Conservation (phyloP, 2,888 invertebrate genomes). For the Willowsia nigromaculata region DNA sequence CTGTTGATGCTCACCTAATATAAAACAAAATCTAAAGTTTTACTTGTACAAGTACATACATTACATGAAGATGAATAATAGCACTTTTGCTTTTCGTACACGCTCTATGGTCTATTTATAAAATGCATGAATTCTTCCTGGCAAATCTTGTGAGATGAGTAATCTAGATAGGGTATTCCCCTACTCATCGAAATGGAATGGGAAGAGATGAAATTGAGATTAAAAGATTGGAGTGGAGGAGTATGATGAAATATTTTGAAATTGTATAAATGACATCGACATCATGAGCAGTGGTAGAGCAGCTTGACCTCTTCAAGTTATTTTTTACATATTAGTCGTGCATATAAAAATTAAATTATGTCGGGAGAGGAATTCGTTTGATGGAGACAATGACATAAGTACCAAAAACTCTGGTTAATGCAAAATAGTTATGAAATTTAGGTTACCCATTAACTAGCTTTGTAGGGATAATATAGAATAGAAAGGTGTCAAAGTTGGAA, state of each 20-base stretch:
- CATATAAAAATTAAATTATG: background rate
- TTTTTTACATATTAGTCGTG: background rate
- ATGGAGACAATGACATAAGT: background rate
- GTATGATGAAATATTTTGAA: constrained; percentile 5
- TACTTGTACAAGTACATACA: background rate
- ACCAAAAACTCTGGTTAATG: too few relatives aligned
- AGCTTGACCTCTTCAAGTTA: constrained; percentile 2
- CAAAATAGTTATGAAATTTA: background rate
- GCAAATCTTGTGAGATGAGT: background rate
- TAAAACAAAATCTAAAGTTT: background rate
- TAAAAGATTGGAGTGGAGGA: background rate
- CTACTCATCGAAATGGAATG: background rate
- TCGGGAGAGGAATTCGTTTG: background rate
- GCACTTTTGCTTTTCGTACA: too few relatives aligned
- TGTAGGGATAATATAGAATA: background rate
- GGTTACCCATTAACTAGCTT: background rate
- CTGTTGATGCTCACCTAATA: too few relatives aligned
- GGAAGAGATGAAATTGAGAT: background rate
- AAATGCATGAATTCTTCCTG: constrained; percentile 2
- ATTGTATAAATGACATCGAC: background rate
- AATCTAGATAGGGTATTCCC: constrained; percentile 33
- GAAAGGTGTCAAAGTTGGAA: background rate
- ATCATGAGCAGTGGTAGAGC: background rate
- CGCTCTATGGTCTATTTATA: background rate
- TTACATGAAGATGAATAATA: background rate